Conservation (phyloP, 2,888 invertebrate genomes). For the Eupeodes latifasciatus region DNA sequence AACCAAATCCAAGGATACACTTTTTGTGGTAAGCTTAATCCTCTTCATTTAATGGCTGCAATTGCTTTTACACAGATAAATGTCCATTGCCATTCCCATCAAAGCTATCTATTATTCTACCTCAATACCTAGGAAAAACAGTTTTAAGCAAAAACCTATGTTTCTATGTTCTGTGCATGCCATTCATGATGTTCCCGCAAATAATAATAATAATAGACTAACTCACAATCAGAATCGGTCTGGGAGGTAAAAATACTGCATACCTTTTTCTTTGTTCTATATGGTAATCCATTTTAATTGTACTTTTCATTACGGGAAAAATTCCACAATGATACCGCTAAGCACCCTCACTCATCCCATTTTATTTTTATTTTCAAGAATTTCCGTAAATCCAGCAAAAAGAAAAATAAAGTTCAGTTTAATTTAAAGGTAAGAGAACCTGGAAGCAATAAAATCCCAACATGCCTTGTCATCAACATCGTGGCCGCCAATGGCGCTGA, state of each 20-base stretch:
- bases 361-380: neutral
- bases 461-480: constrained; percentile 14
- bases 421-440: constrained; percentile 32
- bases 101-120: neutral
- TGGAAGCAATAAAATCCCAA: constrained; percentile 31
- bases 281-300: constrained; percentile 67
- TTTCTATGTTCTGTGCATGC: neutral
- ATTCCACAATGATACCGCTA: constrained; percentile 34
- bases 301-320: constrained; percentile 36
- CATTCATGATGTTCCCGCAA: neutral
- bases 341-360: constrained; percentile 18
- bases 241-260: neutral
- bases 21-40: neutral
- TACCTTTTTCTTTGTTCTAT: neutral
- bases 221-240: neutral
- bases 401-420: neutral
- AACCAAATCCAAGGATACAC: neutral
- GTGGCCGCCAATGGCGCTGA: too few species aligned
- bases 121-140: neutral
- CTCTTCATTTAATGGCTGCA: constrained; percentile 17
- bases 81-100: neutral
- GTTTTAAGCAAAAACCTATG: neutral
- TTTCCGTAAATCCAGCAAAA: constrained; percentile 2
- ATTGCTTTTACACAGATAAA: constrained; percentile 15
- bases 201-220: neutral